Base-by-base conservation (phyloP, 2,888 invertebrate species). In the Epinotia brunnichana region DNA sequence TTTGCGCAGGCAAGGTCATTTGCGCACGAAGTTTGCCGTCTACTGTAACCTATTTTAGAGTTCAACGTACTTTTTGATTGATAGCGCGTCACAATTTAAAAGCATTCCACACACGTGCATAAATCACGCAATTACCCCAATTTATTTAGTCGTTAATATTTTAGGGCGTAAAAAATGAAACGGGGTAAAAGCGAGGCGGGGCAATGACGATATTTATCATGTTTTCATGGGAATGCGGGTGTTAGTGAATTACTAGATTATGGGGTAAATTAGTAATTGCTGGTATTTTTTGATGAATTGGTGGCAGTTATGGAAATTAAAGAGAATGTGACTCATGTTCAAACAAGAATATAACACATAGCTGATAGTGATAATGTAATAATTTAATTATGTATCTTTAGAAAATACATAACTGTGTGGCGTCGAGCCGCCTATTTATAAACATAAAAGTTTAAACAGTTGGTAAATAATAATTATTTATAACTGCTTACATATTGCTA, bases 121-220 rank as follows among this genome's bases (percentile, higher is more conserved):
- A 71, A 74, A 74, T 74, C 74, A 74, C 61, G 71, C 71, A 70
- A 74, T 74, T 74, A 74, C 67, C 70, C 60, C 53, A 66, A 67
- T 74, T 68, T 68, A 71, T 74, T 66, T 44, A 64, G 67, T 70
- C 63, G 67, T 71, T 68, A 68, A 68, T 68, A 68, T 53, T 63
- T 71, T 68, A 35, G 13, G 44, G 13, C 39, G 56, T 35, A 48
- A 74, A 73, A 64, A 63, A 51, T 63, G n/a, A 35, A 66, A 66
- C 41, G 66, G 66, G 54, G 56, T 66, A 21, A 56, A 66, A 71
- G 53, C 56, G 24, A 63, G 68, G 68, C 44, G 24, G 59, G 53
- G 39, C 51, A 44, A 61, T 48, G 35, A 62, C 48, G 62, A 44
- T 35, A 61, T 62, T 48, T 56, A 57, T 72, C 62, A 67, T 56